Evolutionary conservation across 2,888 invertebrate species (phyloP).

Genomic region (Cinara cedri): DNA sequence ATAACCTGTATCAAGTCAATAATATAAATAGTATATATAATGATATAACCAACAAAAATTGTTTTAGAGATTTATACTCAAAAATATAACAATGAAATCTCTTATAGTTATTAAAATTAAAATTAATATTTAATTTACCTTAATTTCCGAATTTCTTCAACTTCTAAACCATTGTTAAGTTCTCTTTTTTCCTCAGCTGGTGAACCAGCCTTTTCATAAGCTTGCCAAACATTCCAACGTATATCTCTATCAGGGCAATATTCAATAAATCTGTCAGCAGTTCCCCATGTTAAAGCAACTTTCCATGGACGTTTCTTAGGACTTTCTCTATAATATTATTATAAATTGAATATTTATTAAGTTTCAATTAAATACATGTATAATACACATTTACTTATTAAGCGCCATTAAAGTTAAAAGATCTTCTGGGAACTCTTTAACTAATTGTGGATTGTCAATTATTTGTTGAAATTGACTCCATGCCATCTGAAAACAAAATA

Average conservation of each 20-base stretch:
- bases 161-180: slow-evolving; percentile 70
- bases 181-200: slow-evolving; percentile 60
- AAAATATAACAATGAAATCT: not conserved
- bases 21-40: not conserved
- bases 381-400: slow-evolving; percentile 64
- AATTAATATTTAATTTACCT: slow-evolving; percentile 36
- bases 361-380: slow-evolving; percentile 9
- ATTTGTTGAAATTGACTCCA: slow-evolving; percentile 72
- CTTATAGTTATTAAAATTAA: not conserved
- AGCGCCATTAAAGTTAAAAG: slow-evolving; percentile 72
- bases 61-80: too few species aligned
- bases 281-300: slow-evolving; percentile 75
- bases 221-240: slow-evolving; percentile 86
- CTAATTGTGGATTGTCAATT: slow-evolving; percentile 71
- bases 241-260: slow-evolving; percentile 80
- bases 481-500: slow-evolving; percentile 63
- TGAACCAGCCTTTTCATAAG: slow-evolving; percentile 67
- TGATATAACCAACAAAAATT: too few species aligned
- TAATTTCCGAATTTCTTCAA: slow-evolving; percentile 76
- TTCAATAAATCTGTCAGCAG: slow-evolving; percentile 79
- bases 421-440: slow-evolving; percentile 77
- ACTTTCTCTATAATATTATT: slow-evolving; percentile 56
- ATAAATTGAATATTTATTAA: not conserved
- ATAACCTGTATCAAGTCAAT: too few species aligned
- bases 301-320: slow-evolving; percentile 78